These are phyloP conservation scores for Cryptomyrus ogoouensis DNA, from an alignment of 2,113 vertebrate species.

Conservation along the genomic window DNA sequence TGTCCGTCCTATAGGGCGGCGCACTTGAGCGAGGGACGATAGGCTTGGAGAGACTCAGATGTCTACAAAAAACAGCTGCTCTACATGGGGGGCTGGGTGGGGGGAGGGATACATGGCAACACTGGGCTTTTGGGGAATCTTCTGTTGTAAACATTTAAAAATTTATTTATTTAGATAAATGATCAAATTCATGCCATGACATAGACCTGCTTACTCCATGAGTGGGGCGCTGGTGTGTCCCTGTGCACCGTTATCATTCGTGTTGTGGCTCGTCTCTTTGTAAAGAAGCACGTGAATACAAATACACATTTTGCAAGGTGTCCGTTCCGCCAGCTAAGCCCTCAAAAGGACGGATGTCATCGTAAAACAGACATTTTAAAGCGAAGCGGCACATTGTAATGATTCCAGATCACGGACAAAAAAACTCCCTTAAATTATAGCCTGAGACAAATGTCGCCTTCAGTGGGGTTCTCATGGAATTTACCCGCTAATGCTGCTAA, in stretches of 20 bases:
- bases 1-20: not conserved
- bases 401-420: not conserved
- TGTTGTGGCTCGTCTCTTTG: not conserved
- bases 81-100: not conserved
- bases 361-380: not conserved
- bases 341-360: not conserved
- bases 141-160: not conserved
- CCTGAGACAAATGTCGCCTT: not conserved
- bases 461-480: not conserved
- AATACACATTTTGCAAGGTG: not conserved
- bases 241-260: not conserved
- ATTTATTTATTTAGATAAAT: not conserved
- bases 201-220: not conserved
- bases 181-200: not conserved
- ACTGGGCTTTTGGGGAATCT: not conserved
- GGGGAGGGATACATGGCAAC: not conserved
- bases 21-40: not conserved
- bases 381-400: not conserved
- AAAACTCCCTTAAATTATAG: not conserved
- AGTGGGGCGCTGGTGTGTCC: not conserved
- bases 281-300: not conserved
- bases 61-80: not conserved
- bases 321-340: not conserved
- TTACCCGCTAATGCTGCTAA: not conserved
- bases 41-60: not conserved